Evolutionary conservation across 2,113 vertebrate species (phyloP).

Genomic region (Sinocyclocheilus anshuiensis): DNA sequence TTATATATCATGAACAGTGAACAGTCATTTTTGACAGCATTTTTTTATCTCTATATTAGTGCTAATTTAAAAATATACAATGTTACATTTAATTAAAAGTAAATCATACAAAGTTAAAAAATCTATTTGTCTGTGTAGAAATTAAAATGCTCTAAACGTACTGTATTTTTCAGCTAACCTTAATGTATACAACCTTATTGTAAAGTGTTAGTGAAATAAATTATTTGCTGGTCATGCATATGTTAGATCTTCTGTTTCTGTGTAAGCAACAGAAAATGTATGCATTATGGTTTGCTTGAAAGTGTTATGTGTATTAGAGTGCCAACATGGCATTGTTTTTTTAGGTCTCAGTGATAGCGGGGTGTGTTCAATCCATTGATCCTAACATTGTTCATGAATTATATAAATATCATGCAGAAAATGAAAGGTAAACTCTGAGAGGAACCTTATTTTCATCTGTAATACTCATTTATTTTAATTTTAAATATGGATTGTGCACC

Average conservation of each 20-base stretch:
- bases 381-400: not conserved
- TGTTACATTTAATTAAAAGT: not conserved
- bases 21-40: not conserved
- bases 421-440: not conserved
- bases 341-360: not conserved
- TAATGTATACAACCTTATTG: not conserved
- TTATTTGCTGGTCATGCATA: not conserved
- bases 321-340: slow-evolving; percentile 18
- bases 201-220: not conserved
- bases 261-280: not conserved
- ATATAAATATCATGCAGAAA: not conserved
- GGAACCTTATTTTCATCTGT: not conserved
- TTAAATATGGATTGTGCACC: not conserved
- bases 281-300: slow-evolving; percentile 10
- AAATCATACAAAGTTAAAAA: not conserved
- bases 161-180: not conserved
- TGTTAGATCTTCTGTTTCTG: not conserved
- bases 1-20: not conserved
- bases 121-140: not conserved
- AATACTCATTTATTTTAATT: not conserved
- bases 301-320: not conserved
- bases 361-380: not conserved
- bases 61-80: not conserved
- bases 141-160: not conserved
- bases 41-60: not conserved